Conservation (phyloP, 1,140 invertebrate genomes). For the Dysdera silvatica region DNA sequence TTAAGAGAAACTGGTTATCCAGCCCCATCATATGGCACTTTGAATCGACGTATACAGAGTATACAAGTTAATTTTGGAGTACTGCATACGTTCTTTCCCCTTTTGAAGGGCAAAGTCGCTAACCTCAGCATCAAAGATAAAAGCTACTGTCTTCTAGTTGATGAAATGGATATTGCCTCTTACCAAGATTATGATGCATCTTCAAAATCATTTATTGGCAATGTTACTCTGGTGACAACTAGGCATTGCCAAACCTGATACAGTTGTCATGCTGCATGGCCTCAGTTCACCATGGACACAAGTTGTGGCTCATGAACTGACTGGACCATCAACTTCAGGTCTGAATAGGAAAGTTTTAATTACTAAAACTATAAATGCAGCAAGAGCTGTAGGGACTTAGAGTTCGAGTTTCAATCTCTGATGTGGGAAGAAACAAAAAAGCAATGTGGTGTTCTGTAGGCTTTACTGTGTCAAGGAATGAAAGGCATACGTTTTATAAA, state of each 20-base stretch:
- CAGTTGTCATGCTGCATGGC: not conserved
- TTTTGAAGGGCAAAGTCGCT: not conserved
- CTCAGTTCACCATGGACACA: not conserved
- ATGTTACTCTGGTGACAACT: not conserved
- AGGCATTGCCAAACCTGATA: not conserved
- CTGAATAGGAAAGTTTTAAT: not conserved
- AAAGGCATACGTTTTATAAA: not conserved
- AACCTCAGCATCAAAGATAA: not conserved
- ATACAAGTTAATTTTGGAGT: not conserved
- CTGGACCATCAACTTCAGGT: not conserved
- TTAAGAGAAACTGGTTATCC: not conserved
- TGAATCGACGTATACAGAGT: not conserved
- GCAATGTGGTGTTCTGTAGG: not conserved
- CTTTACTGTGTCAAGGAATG: not conserved
- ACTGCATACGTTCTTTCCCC: not conserved
- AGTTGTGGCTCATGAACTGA: not conserved
- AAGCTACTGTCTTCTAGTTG: not conserved
- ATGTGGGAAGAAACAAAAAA: not conserved
- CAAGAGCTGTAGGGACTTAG: not conserved
- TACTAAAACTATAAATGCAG: not conserved
- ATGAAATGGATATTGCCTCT: not conserved
- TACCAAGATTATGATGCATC: not conserved
- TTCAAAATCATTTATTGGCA: not conserved
- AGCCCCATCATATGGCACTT: not conserved
- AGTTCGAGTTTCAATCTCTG: not conserved